Evolutionary conservation across 2,888 invertebrate species (phyloP).

Genomic region (Beris morrisii): DNA sequence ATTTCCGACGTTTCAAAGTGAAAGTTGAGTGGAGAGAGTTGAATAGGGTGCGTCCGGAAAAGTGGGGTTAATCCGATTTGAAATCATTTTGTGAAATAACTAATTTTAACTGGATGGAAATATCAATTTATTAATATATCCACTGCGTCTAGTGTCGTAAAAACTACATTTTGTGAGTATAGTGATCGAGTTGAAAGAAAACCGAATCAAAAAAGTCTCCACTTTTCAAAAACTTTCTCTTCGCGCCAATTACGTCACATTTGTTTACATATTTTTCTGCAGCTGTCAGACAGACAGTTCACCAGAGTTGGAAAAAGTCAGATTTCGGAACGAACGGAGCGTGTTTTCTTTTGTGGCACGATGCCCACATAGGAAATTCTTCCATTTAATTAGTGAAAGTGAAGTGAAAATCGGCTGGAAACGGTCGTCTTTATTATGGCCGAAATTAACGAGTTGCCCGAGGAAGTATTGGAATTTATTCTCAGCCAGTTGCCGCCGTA

Average conservation of each 20-base stretch:
- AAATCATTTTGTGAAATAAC: too few species aligned
- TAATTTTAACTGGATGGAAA: too few species aligned
- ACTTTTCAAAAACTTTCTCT: too few species aligned
- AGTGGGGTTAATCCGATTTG: not conserved
- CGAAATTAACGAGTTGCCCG: conserved; percentile 75
- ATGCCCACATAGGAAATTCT: conserved; percentile 6
- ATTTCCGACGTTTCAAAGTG: conserved; percentile 4
- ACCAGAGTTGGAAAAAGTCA: not conserved
- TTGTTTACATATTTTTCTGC: not conserved
- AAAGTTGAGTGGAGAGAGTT: conserved; percentile 9
- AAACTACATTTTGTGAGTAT: too few species aligned
- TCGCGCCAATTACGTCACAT: too few species aligned
- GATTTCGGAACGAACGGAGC: not conserved
- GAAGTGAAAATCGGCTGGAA: not conserved
- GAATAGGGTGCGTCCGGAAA: conserved; percentile 6
- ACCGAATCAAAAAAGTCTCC: too few species aligned
- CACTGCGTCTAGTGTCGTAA: too few species aligned
- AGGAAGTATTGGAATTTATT: conserved; percentile 92
- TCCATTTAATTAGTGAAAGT: not conserved
- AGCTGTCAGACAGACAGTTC: conserved; percentile 2
- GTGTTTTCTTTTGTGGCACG: not conserved
- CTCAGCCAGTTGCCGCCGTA: conserved; percentile 87
- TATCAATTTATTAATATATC: too few species aligned
- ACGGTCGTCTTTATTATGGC: not conserved
- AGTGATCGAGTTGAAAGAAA: too few species aligned